Evolutionary conservation across 2,113 vertebrate genomes (phyloP).

Genomic region (Platysternon megacephalum): DNA sequence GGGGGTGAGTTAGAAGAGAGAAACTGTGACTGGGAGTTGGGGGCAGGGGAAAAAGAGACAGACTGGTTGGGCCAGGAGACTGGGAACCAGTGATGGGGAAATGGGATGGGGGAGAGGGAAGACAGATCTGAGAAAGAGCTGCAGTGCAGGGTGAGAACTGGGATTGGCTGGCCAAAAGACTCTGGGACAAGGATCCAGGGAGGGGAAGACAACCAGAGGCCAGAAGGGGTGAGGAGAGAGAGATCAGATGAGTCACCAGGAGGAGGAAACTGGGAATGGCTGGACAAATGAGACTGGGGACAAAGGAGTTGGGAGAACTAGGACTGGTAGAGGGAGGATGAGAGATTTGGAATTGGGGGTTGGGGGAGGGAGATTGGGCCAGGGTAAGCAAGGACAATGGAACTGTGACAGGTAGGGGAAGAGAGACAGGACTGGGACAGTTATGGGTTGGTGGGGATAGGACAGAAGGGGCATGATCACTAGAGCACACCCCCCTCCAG

Average conservation of each 20-base stretch:
- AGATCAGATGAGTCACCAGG: not conserved
- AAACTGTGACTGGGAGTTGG: not conserved
- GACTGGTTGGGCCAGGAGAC: not conserved
- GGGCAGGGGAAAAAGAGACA: not conserved
- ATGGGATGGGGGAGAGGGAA: not conserved
- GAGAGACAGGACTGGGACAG: not conserved
- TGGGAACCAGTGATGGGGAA: not conserved
- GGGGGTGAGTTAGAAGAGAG: not conserved
- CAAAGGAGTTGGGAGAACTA: not conserved
- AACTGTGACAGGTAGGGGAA: too few relatives aligned
- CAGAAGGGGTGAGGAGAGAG: not conserved
- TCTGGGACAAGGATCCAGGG: not conserved
- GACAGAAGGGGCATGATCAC: not conserved
- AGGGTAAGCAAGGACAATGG: too few relatives aligned
- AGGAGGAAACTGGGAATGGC: not conserved
- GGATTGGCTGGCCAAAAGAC: not conserved
- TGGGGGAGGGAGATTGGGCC: too few relatives aligned
- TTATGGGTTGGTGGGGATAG: not conserved
- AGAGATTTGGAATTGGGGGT: too few relatives aligned
- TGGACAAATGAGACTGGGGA: not conserved
- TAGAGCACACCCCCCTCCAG: not conserved
- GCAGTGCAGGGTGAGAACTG: not conserved
- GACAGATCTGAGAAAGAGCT: not conserved
- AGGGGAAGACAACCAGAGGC: not conserved
- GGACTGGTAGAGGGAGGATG: too few relatives aligned